Evolutionary conservation across 2,113 vertebrate species (phyloP).

Genomic region (Probosciger aterrimus): DNA sequence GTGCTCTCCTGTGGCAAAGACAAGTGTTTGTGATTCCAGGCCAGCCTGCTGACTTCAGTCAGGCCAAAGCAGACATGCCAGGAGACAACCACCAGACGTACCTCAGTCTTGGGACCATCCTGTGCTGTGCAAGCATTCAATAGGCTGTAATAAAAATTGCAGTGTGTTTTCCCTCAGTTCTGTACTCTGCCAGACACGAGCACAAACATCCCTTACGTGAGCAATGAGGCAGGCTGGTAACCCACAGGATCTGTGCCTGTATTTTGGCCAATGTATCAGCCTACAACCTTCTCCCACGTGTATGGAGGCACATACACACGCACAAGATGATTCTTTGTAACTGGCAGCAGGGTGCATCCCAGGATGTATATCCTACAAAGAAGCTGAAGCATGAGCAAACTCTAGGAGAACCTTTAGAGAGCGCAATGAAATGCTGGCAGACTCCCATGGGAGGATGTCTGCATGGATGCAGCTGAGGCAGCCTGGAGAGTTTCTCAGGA

Average conservation of each 20-base stretch:
- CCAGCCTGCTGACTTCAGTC: not conserved
- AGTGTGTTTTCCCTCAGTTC: not conserved
- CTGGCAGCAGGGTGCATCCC: not conserved
- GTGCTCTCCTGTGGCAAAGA: not conserved
- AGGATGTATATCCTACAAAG: not conserved
- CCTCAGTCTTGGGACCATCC: not conserved
- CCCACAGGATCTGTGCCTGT: not conserved
- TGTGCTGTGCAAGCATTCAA: not conserved
- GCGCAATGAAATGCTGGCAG: not conserved
- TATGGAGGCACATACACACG: too few relatives aligned
- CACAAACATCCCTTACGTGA: not conserved
- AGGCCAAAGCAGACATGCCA: not conserved
- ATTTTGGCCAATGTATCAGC: not conserved
- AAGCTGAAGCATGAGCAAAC: not conserved
- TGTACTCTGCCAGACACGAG: not conserved
- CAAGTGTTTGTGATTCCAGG: fast-evolving
- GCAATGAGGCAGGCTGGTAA: not conserved
- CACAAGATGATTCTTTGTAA: not conserved
- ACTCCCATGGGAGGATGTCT: fast-evolving
- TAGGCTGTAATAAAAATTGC: not conserved
- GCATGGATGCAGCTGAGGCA: not conserved
- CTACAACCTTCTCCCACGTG: not conserved
- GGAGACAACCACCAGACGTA: not conserved
- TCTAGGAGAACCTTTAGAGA: not conserved
- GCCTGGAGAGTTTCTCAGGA: not conserved